These are phyloP conservation scores for Ctena decussata DNA, from an alignment of 2,888 invertebrate species.

Conservation along the genomic window DNA sequence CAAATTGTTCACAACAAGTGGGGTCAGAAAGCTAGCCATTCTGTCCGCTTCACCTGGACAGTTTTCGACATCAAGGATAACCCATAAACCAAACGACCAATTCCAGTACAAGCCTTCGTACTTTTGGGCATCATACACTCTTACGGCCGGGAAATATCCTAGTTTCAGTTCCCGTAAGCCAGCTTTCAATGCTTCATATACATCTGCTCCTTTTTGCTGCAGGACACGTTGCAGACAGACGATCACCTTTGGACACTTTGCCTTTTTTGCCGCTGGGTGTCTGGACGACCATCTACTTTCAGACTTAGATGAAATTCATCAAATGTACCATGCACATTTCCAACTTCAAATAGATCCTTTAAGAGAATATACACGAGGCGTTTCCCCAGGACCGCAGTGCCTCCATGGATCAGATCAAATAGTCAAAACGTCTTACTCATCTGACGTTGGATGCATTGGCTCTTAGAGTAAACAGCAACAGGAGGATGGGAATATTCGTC, in stretches of 20 bases:
- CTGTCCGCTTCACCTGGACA: background rate
- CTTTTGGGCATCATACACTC: slow-evolving; percentile 4
- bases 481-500: slow-evolving; percentile 22
- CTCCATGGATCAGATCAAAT: background rate
- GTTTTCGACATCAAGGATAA: slow-evolving; percentile 6
- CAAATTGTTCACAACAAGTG: slow-evolving; percentile 1
- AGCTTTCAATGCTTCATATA: background rate
- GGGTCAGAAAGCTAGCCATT: background rate
- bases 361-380: slow-evolving; percentile 2
- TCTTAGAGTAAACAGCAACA: slow-evolving; percentile 18
- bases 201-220: background rate
- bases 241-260: slow-evolving; percentile 13
- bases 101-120: slow-evolving; percentile 13
- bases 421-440: slow-evolving; percentile 4
- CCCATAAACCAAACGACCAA: slow-evolving; percentile 10
- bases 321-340: slow-evolving; percentile 8
- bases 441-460: slow-evolving; percentile 15
- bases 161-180: slow-evolving; percentile 2
- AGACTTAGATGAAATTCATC: background rate
- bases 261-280: background rate
- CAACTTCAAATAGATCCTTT: slow-evolving; percentile 1
- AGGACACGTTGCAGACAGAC: background rate
- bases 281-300: background rate
- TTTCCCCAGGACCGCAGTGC: background rate
- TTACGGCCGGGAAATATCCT: background rate